phyloP scores from a whole-genome alignment of 64 coral and sea anemone species.

The Porites australiensis region DNA sequence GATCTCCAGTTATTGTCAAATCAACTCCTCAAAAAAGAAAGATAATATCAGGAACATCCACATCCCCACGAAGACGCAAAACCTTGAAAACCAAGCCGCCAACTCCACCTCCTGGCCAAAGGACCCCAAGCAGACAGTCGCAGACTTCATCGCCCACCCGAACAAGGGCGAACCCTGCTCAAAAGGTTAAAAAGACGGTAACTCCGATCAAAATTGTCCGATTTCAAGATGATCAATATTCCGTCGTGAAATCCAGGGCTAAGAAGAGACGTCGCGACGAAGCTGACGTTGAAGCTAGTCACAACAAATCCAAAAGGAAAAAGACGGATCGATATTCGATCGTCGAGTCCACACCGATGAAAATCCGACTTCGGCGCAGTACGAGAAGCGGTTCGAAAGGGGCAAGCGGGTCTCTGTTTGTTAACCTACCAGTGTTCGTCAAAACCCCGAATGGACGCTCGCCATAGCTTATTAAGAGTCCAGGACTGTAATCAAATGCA shows the following conservation, averaged over 20 bases:
- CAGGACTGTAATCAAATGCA: no score
- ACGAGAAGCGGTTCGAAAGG: background rate
- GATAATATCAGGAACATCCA: background rate
- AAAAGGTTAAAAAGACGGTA: conserved; percentile 14
- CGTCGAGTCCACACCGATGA: conserved; percentile 42
- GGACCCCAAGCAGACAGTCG: background rate
- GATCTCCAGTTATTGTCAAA: conserved; percentile 5
- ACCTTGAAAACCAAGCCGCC: background rate
- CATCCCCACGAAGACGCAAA: background rate
- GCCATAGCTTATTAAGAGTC: background rate
- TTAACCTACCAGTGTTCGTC: background rate
- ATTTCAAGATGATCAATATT: conserved; percentile 35
- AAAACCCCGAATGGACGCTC: background rate
- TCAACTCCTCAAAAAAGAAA: background rate
- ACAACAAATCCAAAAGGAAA: conserved; percentile 16
- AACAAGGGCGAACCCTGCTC: background rate
- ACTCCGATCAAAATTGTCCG: conserved; percentile 36
- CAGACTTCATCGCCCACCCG: background rate
- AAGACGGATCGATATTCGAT: conserved; percentile 39
- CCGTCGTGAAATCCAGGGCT: conserved; percentile 4
- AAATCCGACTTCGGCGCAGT: conserved; percentile 38
- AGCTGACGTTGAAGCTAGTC: background rate
- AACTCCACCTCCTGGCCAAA: background rate
- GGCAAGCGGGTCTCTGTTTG: background rate
- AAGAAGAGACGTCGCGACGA: conserved; percentile 23